These are phyloP conservation scores for Equus quagga DNA, from an alignment of 2,113 vertebrate genomes.

Conservation along the genomic window DNA sequence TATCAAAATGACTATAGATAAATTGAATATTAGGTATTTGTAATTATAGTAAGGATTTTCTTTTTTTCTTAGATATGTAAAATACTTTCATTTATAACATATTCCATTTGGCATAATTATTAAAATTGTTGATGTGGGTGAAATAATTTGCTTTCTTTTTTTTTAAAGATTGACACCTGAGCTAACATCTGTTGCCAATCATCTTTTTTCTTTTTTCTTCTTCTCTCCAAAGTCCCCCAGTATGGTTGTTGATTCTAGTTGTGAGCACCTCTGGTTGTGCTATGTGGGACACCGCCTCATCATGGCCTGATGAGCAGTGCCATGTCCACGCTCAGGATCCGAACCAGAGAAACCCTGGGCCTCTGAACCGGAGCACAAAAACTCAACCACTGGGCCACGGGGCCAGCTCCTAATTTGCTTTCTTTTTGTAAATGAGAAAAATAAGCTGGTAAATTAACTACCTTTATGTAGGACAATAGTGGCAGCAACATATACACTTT, in stretches of 20 bases:
- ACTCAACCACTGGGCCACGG: too few species aligned
- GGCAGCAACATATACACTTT: neutral
- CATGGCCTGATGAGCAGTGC: too few species aligned
- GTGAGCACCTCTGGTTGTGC: too few species aligned
- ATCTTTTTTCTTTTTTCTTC: too few species aligned
- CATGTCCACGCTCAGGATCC: too few species aligned
- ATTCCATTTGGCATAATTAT: neutral
- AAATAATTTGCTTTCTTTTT: slow-evolving; percentile 40
- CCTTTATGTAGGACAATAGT: neutral
- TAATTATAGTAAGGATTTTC: neutral
- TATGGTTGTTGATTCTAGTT: too few species aligned
- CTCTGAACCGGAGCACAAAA: too few species aligned
- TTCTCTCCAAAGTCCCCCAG: too few species aligned
- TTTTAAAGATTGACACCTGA: too few species aligned
- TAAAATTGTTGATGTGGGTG: neutral
- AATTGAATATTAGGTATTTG: neutral
- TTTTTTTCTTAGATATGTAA: neutral
- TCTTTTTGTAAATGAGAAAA: slow-evolving; percentile 41
- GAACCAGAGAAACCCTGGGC: too few species aligned
- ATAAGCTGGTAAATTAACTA: neutral
- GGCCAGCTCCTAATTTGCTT: neutral
- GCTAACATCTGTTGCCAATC: too few species aligned
- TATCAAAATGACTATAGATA: neutral
- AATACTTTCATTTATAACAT: neutral
- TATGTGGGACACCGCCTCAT: too few species aligned